A percentile compares a stretch with the other conserved stretches of the same genome.
Conservation (phyloP, 1,140 invertebrate genomes). For the Camponotus vicinus region DNA sequence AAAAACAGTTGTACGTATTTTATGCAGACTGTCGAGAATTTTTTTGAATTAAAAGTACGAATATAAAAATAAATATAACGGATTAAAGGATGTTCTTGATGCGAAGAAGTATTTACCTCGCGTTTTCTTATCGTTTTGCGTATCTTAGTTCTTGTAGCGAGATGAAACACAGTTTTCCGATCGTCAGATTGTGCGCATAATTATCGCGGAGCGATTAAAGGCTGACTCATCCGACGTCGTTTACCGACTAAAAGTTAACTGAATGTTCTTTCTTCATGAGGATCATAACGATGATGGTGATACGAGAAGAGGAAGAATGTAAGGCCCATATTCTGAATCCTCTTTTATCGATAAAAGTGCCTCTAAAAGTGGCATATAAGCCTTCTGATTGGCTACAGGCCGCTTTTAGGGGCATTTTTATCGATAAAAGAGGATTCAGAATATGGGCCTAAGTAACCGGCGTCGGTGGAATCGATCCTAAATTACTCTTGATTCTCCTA, state of each 20-base stretch:
- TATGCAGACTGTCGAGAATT: background rate
- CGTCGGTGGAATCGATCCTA: slow-evolving; percentile 40
- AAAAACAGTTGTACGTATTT: background rate
- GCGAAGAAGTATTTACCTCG: background rate
- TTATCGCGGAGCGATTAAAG: slow-evolving; percentile 37
- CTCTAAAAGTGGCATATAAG: too few relatives aligned
- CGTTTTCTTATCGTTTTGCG: background rate
- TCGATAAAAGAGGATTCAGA: too few relatives aligned
- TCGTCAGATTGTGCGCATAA: slow-evolving; percentile 2
- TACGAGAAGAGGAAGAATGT: slow-evolving; percentile 4
- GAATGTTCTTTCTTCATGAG: background rate
- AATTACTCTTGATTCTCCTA: slow-evolving; percentile 46
- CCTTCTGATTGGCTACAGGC: too few relatives aligned
- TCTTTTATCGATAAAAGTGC: too few relatives aligned
- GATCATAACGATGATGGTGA: background rate
- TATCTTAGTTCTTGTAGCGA: background rate
- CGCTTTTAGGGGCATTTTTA: too few relatives aligned
- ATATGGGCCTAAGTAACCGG: slow-evolving; percentile 11
- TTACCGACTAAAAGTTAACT: background rate
- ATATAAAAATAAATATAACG: background rate
- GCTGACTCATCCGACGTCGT: background rate
- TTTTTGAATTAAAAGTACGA: background rate
- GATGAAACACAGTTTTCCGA: background rate
- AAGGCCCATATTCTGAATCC: too few relatives aligned
- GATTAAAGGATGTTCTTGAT: background rate